These are phyloP conservation scores for Camponotus floridanus DNA, from an alignment of 1,140 invertebrate genomes.

Conservation along the genomic window DNA sequence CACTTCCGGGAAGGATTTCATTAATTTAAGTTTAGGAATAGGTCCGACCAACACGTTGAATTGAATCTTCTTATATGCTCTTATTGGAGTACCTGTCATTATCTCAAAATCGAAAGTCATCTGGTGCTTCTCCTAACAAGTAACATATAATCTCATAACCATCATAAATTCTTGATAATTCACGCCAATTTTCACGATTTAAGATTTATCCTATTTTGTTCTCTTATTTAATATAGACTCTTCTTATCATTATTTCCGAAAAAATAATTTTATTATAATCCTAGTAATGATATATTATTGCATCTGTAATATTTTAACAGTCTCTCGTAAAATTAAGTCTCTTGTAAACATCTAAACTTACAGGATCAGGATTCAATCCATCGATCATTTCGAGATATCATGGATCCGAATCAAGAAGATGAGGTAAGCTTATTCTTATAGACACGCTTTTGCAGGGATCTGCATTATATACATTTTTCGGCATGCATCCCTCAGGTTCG, in stretches of 20 bases:
- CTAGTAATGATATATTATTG: not conserved
- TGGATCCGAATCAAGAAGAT: constrained; percentile 26
- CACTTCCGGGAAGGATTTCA: constrained; percentile 32
- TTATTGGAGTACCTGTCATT: constrained; percentile 41
- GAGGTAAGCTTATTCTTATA: constrained; percentile 47
- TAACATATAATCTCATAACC: not conserved
- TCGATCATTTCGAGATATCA: constrained; percentile 33
- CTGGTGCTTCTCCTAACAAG: constrained; percentile 26
- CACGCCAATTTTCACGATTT: not conserved
- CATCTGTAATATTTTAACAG: not conserved
- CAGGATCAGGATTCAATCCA: constrained; percentile 19
- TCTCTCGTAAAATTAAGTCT: not conserved
- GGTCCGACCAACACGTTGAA: constrained; percentile 37
- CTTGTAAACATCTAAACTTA: not conserved
- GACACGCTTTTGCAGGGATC: not conserved
- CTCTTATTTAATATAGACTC: not conserved
- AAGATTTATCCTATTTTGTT: not conserved
- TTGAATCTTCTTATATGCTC: constrained; percentile 38
- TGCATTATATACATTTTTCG: constrained; percentile 33
- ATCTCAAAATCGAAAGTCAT: constrained; percentile 42
- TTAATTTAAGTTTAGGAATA: constrained; percentile 17
- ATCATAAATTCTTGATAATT: not conserved
- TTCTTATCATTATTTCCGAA: not conserved
- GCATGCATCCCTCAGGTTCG: constrained; percentile 37
- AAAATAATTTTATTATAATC: constrained; percentile 12